Conservation (phyloP, 1,140 invertebrate genomes). For the Dreissena polymorpha region DNA sequence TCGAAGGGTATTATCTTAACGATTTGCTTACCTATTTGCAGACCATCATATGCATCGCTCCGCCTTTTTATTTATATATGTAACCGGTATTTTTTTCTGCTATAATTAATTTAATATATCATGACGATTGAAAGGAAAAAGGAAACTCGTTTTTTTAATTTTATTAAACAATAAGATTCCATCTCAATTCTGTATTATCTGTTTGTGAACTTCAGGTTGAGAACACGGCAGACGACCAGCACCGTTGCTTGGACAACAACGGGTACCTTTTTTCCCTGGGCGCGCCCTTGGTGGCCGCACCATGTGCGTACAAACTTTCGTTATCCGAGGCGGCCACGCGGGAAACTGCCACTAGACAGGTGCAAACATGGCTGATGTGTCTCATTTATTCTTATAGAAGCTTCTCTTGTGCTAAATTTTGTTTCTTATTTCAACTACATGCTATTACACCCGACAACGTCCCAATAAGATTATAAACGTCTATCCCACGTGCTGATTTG, state of each 20-base stretch:
- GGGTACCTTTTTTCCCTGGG: conserved; percentile 57
- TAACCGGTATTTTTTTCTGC: too few species aligned
- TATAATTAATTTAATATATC: too few species aligned
- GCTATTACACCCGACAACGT: neutral
- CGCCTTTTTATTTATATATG: too few species aligned
- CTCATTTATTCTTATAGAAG: neutral
- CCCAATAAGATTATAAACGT: neutral
- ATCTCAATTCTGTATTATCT: too few species aligned
- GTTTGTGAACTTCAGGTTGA: conserved; percentile 22
- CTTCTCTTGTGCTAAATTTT: neutral
- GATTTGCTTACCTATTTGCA: too few species aligned
- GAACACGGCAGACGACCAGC: conserved; percentile 18
- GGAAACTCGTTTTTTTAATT: too few species aligned
- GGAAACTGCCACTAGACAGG: neutral
- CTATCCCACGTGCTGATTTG: neutral
- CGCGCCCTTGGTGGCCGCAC: conserved; percentile 29
- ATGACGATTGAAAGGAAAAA: too few species aligned
- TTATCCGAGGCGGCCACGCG: conserved; percentile 37
- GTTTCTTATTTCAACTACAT: neutral
- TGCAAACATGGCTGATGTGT: neutral
- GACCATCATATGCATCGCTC: too few species aligned
- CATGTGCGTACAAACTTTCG: conserved; percentile 40
- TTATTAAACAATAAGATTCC: too few species aligned
- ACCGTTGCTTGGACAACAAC: conserved; percentile 60
- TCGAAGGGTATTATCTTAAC: too few species aligned